Conservation (phyloP, 2,888 invertebrate genomes). For the Villa cingulata region DNA sequence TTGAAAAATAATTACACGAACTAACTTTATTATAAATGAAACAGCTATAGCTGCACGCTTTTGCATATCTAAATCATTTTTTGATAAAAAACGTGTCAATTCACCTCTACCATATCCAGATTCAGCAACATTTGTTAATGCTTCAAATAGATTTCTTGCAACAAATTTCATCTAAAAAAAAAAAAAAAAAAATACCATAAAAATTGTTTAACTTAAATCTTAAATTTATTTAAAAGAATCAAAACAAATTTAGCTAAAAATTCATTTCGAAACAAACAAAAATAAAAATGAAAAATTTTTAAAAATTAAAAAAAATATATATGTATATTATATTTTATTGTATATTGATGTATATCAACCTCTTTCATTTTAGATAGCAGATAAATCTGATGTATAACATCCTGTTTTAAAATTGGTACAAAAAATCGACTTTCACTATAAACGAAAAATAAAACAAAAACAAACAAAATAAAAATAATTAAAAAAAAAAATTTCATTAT, state of each 20-base stretch:
- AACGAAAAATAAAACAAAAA: background rate
- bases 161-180: slow-evolving; percentile 25
- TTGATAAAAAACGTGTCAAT: slow-evolving; percentile 25
- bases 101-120: slow-evolving; percentile 35
- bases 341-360: too few species aligned
- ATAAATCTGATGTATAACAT: slow-evolving; percentile 29
- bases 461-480: slow-evolving; percentile 18
- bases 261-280: too few species aligned
- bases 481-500: too few species aligned
- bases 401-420: slow-evolving; percentile 29
- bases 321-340: too few species aligned
- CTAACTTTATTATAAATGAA: slow-evolving; percentile 27
- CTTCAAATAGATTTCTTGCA: slow-evolving; percentile 28
- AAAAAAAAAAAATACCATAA: too few species aligned
- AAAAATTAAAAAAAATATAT: too few species aligned
- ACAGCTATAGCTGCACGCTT: slow-evolving; percentile 32
- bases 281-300: too few species aligned
- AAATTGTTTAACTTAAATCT: too few species aligned
- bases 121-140: slow-evolving; percentile 32
- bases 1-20: background rate
- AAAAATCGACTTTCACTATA: slow-evolving; percentile 34
- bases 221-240: too few species aligned
- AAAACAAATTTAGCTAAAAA: too few species aligned
- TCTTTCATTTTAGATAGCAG: slow-evolving; percentile 28
- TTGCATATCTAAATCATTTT: slow-evolving; percentile 25